phyloP scores from a whole-genome alignment of 2,113 vertebrate genomes.

The Cephalopterus ornatus region DNA sequence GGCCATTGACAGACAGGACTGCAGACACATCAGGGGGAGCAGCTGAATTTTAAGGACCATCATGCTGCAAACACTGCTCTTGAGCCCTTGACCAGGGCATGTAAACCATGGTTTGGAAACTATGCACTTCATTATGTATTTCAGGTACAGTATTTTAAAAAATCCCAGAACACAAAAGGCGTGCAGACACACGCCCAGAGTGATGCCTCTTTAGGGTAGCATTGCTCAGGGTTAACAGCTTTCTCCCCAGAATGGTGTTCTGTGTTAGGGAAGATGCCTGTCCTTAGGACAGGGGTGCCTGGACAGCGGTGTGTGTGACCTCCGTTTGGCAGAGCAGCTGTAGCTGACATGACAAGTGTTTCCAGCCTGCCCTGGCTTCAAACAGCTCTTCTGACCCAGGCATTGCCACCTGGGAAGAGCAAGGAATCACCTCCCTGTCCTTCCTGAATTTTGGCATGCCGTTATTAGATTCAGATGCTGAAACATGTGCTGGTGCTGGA shows the following conservation, averaged over 20 bases:
- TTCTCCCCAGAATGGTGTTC: background rate
- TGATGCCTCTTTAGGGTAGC: background rate
- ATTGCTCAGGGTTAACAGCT: background rate
- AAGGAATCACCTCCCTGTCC: background rate
- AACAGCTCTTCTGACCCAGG: background rate
- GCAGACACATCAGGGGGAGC: background rate
- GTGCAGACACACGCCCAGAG: background rate
- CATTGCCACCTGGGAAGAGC: background rate
- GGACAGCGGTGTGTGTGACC: background rate
- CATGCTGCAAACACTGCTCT: background rate
- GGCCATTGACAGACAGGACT: background rate
- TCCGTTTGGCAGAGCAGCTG: background rate
- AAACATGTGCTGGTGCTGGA: background rate
- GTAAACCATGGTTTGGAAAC: background rate
- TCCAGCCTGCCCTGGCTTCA: background rate
- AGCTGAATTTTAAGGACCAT: background rate
- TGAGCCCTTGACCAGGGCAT: background rate
- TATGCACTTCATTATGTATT: background rate
- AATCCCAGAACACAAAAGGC: too few species aligned
- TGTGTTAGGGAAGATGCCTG: background rate
- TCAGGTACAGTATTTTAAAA: background rate
- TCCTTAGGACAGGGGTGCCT: background rate
- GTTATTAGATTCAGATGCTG: conserved; percentile 4
- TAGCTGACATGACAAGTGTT: background rate
- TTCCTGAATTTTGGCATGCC: background rate